phyloP scores from a whole-genome alignment of 2,888 invertebrate species.

The Xanthia togata region DNA sequence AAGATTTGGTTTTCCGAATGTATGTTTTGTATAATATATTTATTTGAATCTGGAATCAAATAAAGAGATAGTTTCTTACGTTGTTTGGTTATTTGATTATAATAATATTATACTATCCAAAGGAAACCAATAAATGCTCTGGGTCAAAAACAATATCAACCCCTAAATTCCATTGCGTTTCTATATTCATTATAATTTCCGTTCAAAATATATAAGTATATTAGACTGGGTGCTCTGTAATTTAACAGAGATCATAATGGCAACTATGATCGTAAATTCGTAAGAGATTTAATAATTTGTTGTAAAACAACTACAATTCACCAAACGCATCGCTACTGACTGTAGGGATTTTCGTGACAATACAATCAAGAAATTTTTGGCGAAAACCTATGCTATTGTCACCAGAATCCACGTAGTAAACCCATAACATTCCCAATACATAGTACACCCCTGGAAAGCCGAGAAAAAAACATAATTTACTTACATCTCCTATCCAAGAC shows the following conservation, averaged over 20 bases:
- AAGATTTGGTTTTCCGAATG: neutral
- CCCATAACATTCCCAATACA: neutral
- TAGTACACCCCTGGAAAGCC: slow-evolving; percentile 68
- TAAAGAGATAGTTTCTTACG: neutral
- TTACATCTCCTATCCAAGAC: slow-evolving; percentile 88
- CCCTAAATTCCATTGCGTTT: neutral
- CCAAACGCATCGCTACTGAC: neutral
- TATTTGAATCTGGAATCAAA: neutral
- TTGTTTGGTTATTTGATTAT: neutral
- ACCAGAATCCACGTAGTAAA: neutral
- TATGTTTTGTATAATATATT: neutral
- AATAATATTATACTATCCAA: neutral
- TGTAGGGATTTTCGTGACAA: neutral
- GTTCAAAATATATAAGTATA: neutral
- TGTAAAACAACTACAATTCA: neutral
- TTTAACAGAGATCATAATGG: neutral
- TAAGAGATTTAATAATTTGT: neutral
- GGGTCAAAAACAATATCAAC: neutral
- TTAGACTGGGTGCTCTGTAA: too few relatives aligned
- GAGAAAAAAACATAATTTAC: slow-evolving; percentile 86
- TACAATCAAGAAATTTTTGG: neutral
- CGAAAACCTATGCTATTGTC: neutral
- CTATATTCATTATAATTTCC: too few relatives aligned
- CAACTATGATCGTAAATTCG: neutral
- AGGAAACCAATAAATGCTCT: neutral